These are phyloP conservation scores for Uloborus plumipes DNA, from an alignment of 2,888 invertebrate species.

Conservation along the genomic window DNA sequence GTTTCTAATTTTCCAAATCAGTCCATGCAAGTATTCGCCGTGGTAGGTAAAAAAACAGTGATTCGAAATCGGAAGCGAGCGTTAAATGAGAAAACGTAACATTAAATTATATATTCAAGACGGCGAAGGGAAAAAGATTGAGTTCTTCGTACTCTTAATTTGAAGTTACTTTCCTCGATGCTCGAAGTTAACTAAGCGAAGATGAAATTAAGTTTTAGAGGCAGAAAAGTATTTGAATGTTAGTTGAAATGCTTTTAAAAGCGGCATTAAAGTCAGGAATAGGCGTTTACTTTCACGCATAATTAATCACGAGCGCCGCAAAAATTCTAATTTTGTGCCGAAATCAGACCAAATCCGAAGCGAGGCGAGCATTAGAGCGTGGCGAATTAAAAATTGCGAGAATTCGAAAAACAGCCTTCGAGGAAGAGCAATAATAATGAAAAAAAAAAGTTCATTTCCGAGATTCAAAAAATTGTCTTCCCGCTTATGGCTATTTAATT, in stretches of 20 bases:
- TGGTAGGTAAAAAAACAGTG: no score
- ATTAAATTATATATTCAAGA: no score
- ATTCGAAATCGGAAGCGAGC: no score
- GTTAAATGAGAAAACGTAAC: no score
- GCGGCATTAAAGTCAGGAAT: constrained; percentile 31
- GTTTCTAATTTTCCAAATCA: no score
- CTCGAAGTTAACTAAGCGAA: no score
- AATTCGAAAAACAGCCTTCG: constrained; percentile 15
- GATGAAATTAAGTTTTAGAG: no score
- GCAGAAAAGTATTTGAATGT: no score
- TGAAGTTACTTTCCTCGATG: no score
- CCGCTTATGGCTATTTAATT: constrained; percentile 64
- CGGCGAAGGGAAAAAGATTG: no score
- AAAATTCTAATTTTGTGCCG: constrained; percentile 25
- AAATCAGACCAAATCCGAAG: constrained; percentile 14
- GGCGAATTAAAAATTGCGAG: constrained; percentile 31
- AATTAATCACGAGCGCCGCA: constrained; percentile 40
- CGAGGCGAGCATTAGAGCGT: constrained; percentile 10
- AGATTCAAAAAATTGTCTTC: constrained; percentile 53
- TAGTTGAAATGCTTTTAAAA: not conserved
- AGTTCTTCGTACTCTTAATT: no score
- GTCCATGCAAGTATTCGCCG: no score
- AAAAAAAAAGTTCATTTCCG: constrained; percentile 33
- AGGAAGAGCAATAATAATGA: constrained; percentile 2
- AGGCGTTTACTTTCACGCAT: constrained; percentile 42